phyloP scores from a whole-genome alignment of 2,888 invertebrate genomes.

The Sinelater perroti region DNA sequence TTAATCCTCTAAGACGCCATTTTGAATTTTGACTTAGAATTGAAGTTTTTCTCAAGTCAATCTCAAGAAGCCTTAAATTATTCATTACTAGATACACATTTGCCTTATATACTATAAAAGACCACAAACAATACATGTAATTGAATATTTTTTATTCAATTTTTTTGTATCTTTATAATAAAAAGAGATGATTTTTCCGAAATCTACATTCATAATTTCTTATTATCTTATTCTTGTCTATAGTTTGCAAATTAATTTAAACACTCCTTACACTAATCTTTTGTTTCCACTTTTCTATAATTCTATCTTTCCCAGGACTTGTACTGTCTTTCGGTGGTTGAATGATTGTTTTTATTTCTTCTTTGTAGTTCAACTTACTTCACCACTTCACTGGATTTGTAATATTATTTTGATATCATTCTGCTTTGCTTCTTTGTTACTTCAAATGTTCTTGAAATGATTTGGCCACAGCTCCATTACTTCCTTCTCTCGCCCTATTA shows the following conservation, averaged over 20 bases:
- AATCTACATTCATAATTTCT: too few species aligned
- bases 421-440: conserved; percentile 1
- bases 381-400: not conserved
- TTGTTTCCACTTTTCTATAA: not conserved
- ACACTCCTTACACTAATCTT: conserved; percentile 3
- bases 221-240: too few species aligned
- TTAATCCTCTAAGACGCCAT: too few species aligned
- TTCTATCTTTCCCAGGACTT: conserved; percentile 8
- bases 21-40: too few species aligned
- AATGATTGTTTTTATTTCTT: not conserved
- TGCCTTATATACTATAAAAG: too few species aligned
- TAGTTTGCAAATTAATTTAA: not conserved
- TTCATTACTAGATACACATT: too few species aligned
- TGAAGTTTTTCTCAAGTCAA: too few species aligned
- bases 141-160: too few species aligned
- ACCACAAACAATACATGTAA: too few species aligned
- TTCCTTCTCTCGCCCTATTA: not conserved
- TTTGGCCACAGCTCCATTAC: conserved; percentile 1
- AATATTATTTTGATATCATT: not conserved
- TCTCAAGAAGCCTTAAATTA: too few species aligned
- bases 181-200: too few species aligned
- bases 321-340: conserved; percentile 1
- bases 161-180: too few species aligned
- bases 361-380: not conserved
- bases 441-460: conserved; percentile 4